Evolutionary conservation across 1,140 invertebrate species (phyloP).

Genomic region (Pseudomyrmex sp.): DNA sequence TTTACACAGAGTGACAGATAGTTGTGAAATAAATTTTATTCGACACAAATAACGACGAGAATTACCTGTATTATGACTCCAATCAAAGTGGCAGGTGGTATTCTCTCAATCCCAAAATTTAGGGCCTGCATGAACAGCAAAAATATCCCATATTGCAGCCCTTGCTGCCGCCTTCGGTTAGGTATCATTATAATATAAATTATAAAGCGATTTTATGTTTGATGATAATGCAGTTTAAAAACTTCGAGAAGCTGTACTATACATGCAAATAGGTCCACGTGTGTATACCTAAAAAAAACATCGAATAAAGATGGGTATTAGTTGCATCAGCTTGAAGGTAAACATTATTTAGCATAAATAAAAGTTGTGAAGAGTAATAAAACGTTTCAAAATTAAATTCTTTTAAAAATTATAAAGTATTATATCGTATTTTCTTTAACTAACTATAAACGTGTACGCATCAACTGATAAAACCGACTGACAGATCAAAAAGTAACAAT

Average conservation of each 20-base stretch:
- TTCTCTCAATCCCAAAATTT: constrained; percentile 86
- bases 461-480: too few relatives aligned
- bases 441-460: too few relatives aligned
- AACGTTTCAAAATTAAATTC: too few relatives aligned
- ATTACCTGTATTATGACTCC: constrained; percentile 85
- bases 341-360: too few relatives aligned
- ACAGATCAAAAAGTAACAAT: too few relatives aligned
- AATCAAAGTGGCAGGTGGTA: constrained; percentile 88
- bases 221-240: background rate
- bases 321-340: too few relatives aligned
- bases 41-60: constrained; percentile 28
- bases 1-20: background rate
- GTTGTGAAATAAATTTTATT: background rate
- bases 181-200: constrained; percentile 75
- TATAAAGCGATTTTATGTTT: constrained; percentile 3
- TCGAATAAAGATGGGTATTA: too few relatives aligned
- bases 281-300: background rate
- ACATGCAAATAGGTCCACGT: background rate
- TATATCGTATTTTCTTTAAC: too few relatives aligned
- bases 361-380: too few relatives aligned
- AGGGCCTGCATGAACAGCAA: constrained; percentile 79
- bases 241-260: background rate
- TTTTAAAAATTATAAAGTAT: too few relatives aligned
- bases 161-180: constrained; percentile 77
- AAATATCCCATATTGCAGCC: constrained; percentile 79